Base-by-base conservation (phyloP, 92 coral and sea anemone species). In the Epizoanthus stellaris region DNA sequence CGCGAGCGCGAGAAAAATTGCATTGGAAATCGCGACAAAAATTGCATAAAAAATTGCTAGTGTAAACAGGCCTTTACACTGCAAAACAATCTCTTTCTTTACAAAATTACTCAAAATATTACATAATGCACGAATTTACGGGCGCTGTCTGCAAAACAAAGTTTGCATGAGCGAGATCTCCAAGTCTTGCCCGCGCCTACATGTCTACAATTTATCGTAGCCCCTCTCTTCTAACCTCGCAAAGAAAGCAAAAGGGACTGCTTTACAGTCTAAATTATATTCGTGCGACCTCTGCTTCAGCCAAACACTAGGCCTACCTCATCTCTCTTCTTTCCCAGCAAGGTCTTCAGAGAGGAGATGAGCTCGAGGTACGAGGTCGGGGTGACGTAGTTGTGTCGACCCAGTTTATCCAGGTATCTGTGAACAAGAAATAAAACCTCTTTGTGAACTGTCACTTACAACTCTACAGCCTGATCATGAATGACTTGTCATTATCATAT, bases 331-430 rank as follows among this genome's bases (percentile, higher is more conserved):
- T 91, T 94, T 54, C 96, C 96, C 20, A 97, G 86, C 6, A 97
- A 84, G n/a, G 95, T 92, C 80, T 97, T 97, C 65, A 97, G 88
- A 25, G 99, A 95, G 16, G 99, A 97, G n/a, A 97, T 97, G 68
- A 97, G 95, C 86, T 97, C 99, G 73, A 97, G 87, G 75, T 97
- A 97, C 8, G 99, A 97, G 10, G 99, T 97, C 8, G 99, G 99
- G 10, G 99, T 97, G 16, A 97, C 99, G 67, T 97, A 97, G 88
- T 97, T 97, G 73, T 97, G 99, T 65, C 99, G 90, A n/a, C 99
- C 98, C 16, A 97, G 90, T 59, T 93, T 89, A 53, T 97, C 99
- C 4, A 97, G 92, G 80, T 94, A 97, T 75, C 99, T 97, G 81
- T 43, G 60, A 65, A 68, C 15, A 30, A 4, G 15, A 66, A 66